Evolutionary conservation across 2,113 vertebrate genomes (phyloP), one percentile per base, ranked within the genome.

Genomic region (Paedocypris sp.): DNA sequence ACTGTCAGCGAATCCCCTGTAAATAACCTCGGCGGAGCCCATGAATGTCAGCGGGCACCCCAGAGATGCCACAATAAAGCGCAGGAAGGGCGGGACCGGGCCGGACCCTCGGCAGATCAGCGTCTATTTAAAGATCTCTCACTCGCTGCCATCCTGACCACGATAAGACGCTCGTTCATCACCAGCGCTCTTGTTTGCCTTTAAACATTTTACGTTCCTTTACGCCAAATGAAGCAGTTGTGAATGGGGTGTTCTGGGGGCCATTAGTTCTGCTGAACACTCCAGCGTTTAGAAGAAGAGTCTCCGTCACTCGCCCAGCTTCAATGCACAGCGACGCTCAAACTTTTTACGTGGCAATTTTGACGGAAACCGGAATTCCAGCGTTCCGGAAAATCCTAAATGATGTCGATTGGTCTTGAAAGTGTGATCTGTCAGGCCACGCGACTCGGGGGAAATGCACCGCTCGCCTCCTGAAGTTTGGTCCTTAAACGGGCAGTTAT

Each of bases 111-210:
- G 49, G 29, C 62, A 68, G 58, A 67, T 59, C 63, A 54, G 38
- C 60, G 60, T 64, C 39, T 56, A 53, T 69, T 61, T 71, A 67
- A 68, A 54, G 58, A 64, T 69, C 67, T 73, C 60, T 64, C 39
- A 61, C 68, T 62, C 51, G 16, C 67, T 71, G 67, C 67, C 80
- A 69, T 66, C 71, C 72, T 66, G 71, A 73, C 49, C 75, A 69
- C 3, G 49, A 68, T 67, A 36, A 16, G 50, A 77, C 77, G 75
- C 73, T 75, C 69, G 62, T 56, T 70, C 62, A 72, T 75, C 79
- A 77, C 41, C 31, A 71, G 70, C 33, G 68, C 65, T 47, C 52
- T 77, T 81, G 73, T 57, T 67, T 77, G 70, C 11, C 43, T 66
- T 80, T 78, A 71, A 60, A 58, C 39, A 42, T 66, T 62, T 50